Base-by-base conservation (phyloP, 30 jellyfish, hydroid and myxozoan species). In the Aurelia sp. region DNA sequence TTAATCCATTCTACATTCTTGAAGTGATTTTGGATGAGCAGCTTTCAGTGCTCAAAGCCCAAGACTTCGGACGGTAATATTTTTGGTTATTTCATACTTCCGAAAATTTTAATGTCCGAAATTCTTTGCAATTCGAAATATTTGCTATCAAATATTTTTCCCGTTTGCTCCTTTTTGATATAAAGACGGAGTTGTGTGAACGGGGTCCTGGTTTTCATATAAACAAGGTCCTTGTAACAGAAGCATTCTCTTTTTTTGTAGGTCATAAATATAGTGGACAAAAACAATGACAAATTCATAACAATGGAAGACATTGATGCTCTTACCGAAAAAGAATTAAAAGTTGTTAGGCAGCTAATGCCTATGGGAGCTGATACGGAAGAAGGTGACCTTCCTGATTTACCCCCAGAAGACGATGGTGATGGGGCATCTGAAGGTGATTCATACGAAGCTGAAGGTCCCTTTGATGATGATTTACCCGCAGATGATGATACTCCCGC, bases 271-370 rank as follows among this genome's bases (percentile, higher is more conserved):
- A 19, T 78, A 66, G 71, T 76, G 40, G 97, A 91, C 73, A 61
- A 47, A 41, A 78, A 91, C 71, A 40, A 35, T 18, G 97, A 91
- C 67, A 71, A 80, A 19, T 55, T 4, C 73, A 78, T 91, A 50
- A 83, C 97, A 15, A 11, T 70, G 62, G 96, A 91, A 48, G 97
- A 91, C 50, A 78, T 91, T 40, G 77, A 84, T 53, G 86, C 57
- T 20, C 55, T 83, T 64, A 84, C 81, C 20, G 91, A 84, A 37
- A 40, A 76, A 50, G 96, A 76, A 41, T 66, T 84, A 37, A 40
- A 40, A 61, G 8, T 31, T 10, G 23, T 78, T 3, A 52, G 89
- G 22, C 89, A 69, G 65, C 57, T 91, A 33, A 70, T 89, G 86
- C 90, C 97, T 5, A 68, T 66, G 90, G 88, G 88, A 53, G 90